Percentiles rank a stretch among this genome's conserved stretches.
phyloP scores from a whole-genome alignment of 1,140 invertebrate genomes.

The Brachionus calyciflorus region DNA sequence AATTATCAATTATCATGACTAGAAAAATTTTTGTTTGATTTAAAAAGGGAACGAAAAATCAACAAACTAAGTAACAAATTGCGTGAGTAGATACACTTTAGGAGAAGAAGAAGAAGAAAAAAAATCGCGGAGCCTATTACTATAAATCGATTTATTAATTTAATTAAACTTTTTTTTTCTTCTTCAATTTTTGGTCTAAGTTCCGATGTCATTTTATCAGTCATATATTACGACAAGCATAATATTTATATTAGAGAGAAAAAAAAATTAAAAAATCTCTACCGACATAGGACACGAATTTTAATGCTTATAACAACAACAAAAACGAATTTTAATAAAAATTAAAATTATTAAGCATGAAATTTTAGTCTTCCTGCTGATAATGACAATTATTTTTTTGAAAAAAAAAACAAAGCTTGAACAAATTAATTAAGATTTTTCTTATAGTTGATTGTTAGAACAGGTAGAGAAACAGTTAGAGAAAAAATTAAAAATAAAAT shows the following conservation, averaged over 20 bases:
- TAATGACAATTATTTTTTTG: conserved; percentile 39
- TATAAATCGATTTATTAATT: conserved; percentile 41
- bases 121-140: not conserved
- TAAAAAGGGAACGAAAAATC: conserved; percentile 26
- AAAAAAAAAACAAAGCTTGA: conserved; percentile 16
- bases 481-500: not conserved
- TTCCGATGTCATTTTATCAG: conserved; percentile 46
- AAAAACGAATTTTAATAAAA: not conserved
- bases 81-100: conserved; percentile 37
- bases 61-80: conserved; percentile 37
- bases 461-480: conserved; percentile 7
- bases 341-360: conserved; percentile 38
- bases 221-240: conserved; percentile 33
- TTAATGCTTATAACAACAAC: not conserved
- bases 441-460: not conserved
- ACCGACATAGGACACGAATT: conserved; percentile 29
- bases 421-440: conserved; percentile 38
- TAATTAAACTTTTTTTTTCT: conserved; percentile 29
- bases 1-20: conserved; percentile 43
- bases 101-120: not conserved
- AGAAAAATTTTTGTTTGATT: conserved; percentile 20
- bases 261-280: too few species aligned
- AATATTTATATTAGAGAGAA: too few species aligned
- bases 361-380: conserved; percentile 42
- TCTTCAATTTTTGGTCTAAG: conserved; percentile 7